A percentile compares a stretch with the other conserved stretches of the same genome.
phyloP scores from a whole-genome alignment of 2,888 invertebrate genomes.

The Cremastinae sp. region DNA sequence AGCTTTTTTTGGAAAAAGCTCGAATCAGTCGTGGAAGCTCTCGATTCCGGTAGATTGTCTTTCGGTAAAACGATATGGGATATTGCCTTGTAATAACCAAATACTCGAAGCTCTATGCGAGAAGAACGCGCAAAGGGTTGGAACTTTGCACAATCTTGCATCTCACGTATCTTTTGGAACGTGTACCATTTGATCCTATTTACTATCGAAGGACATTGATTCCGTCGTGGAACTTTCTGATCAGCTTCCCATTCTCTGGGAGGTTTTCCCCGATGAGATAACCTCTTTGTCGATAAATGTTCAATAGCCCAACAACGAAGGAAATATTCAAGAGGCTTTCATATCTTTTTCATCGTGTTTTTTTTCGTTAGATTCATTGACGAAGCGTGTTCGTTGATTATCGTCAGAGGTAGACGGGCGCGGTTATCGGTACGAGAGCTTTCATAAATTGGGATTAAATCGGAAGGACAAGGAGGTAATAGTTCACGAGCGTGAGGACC shows the following conservation, averaged over 20 bases:
- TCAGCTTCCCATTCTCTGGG: background rate
- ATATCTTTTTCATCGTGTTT: background rate
- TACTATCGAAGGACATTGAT: background rate
- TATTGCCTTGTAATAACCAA: constrained; percentile 30
- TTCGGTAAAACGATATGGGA: constrained; percentile 48
- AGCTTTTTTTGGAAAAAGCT: constrained; percentile 24
- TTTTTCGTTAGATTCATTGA: background rate
- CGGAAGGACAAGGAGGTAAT: constrained; percentile 44
- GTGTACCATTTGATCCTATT: constrained; percentile 10
- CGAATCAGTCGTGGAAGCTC: constrained; percentile 20
- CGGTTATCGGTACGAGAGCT: constrained; percentile 9
- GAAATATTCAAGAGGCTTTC: no score
- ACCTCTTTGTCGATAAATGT: no score
- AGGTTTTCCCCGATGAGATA: background rate
- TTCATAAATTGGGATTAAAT: constrained; percentile 42
- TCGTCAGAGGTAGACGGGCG: constrained; percentile 30
- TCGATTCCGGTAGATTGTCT: constrained; percentile 39
- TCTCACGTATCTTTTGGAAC: constrained; percentile 14
- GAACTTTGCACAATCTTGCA: background rate
- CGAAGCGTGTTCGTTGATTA: constrained; percentile 15
- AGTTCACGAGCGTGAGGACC: constrained; percentile 48
- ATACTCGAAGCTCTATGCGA: background rate
- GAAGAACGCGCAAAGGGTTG: no score
- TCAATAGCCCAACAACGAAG: no score
- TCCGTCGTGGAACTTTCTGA: background rate